Base-by-base conservation (phyloP, 2,888 invertebrate species). In the Sisyra nigra region DNA sequence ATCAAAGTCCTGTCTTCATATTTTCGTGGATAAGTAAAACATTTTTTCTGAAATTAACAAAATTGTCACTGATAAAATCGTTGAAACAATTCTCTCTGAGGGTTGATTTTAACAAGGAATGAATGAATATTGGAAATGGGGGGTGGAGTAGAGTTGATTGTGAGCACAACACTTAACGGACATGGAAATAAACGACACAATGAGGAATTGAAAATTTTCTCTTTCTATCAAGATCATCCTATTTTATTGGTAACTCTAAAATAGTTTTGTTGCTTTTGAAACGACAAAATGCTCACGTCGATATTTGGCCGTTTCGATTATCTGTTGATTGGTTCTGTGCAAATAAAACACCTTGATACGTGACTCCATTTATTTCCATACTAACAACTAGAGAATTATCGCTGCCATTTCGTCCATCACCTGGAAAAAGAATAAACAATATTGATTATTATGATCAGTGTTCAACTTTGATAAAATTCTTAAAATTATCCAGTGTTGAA, bases 301-400 rank as follows among this genome's bases (percentile, higher is more conserved):
- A 19, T 5, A 48, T 38, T 29, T 45, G 19, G 10, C 45, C 32
- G 36, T 37, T 45, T 19, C 46, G 46, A 38, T 34, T 30, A 10
- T 19, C 46, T 34, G 41, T 40, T 29, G 42, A 36, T 5, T 42
- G 34, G 29, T 55, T 29, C 54, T 71, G 73, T 41, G 81, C 79
- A 61, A 89, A 91, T 6, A 97, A 71, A 7, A 96, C 85, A 14
- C 97, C 96, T 65, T 94, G 88, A 63, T 96, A 98, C 62, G 85
- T 84, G 42, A 88, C 77, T 36, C 96, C 96, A 60, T 97, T 94
- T 48, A 97, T 71, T 63, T 97, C 93, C 80, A 98, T 89, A 55
- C 88, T 89, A 29, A 97, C 92, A 32, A 86, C 82, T 49, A 97
- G 66, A 44, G 93, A 91, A 11, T 30, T 31, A 56, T 81, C 87